Base-by-base conservation (phyloP, 2,888 invertebrate species). In the Serrognathus titanus region DNA sequence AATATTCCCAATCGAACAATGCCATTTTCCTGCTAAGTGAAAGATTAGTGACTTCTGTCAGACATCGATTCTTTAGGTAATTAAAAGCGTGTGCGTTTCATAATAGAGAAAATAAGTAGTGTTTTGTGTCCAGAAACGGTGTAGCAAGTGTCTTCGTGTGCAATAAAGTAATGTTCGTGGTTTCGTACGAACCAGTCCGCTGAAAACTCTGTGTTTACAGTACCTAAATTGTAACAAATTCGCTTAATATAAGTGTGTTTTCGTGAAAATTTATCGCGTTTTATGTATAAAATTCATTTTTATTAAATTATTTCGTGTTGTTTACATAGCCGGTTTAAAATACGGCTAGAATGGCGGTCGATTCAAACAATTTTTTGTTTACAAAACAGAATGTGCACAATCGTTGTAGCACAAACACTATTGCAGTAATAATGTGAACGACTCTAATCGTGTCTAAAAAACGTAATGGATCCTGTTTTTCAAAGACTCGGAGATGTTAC, bases 401-500 rank as follows among this genome's bases (percentile, higher is more conserved):
- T 50, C 16, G 39, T 52, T 55, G 24, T 20, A 46, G 52, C 35
- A 20, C 31, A 12, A 51, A 41, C 38, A 16, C 43, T 48, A 39
- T 36, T 37, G 10, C 7, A 16, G 16, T 43, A 43, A 48, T 41
- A 39, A 57, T 53, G 58, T 58, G 58, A 58, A 48, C 50, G n/a
- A 47, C 13, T n/a, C n/a, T 35, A 48, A 37, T 47, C 45, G 45
- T 31, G 36, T 58, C 49, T 52, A 12, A 41, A 51, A 20, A 53
- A 39, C 48, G 54, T 52, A 58, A 80, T 83, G 79, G 82, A 83
- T 71, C 81, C 81, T 61, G 80, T 81, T 68, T 72, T 84, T 58
- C 81, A 81, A 64, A 76, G 81, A 66, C 81, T 83, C 60, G 83
- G 83, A 66, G 83, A 83, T 79, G 83, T 83, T 68, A 84, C 82